phyloP scores from a whole-genome alignment of 2,113 vertebrate genomes.

The Thymallus thymallus region DNA sequence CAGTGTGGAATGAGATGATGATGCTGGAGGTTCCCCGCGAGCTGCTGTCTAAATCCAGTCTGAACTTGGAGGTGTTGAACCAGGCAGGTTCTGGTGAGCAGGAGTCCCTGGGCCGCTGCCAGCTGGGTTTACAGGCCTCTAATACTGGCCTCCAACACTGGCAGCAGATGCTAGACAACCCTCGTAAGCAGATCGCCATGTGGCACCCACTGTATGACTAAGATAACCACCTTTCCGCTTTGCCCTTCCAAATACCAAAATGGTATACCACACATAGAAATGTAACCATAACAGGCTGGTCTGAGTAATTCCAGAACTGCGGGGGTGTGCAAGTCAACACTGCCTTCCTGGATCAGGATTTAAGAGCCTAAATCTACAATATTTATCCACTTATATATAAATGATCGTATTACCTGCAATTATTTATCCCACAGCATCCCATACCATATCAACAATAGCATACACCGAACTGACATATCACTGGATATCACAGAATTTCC shows the following conservation, averaged over 20 bases:
- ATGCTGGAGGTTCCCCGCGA: conserved; percentile 87
- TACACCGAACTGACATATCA: not conserved
- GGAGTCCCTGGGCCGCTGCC: conserved; percentile 72
- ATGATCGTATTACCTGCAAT: not conserved
- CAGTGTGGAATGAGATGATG: conserved; percentile 91
- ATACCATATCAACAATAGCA: no score
- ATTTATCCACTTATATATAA: not conserved
- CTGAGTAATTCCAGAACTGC: not conserved
- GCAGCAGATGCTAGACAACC: conserved; percentile 88
- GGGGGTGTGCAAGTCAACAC: no score
- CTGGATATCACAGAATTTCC: not conserved
- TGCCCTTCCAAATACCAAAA: not conserved
- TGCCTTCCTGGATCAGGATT: no score
- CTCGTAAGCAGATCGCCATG: conserved; percentile 87
- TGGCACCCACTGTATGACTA: conserved; percentile 77
- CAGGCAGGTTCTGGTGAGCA: conserved; percentile 56
- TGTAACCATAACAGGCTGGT: not conserved
- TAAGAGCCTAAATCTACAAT: not conserved
- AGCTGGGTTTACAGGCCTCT: conserved; percentile 71
- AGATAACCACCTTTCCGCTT: conserved; percentile 12
- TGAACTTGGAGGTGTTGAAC: conserved; percentile 82
- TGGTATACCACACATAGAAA: not conserved
- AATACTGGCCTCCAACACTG: conserved; percentile 80
- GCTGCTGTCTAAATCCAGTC: conserved; percentile 74
- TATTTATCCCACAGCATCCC: no score